Evolutionary conservation across 1,140 invertebrate genomes (phyloP).

Genomic region (Trachymyrmex cornetzi): DNA sequence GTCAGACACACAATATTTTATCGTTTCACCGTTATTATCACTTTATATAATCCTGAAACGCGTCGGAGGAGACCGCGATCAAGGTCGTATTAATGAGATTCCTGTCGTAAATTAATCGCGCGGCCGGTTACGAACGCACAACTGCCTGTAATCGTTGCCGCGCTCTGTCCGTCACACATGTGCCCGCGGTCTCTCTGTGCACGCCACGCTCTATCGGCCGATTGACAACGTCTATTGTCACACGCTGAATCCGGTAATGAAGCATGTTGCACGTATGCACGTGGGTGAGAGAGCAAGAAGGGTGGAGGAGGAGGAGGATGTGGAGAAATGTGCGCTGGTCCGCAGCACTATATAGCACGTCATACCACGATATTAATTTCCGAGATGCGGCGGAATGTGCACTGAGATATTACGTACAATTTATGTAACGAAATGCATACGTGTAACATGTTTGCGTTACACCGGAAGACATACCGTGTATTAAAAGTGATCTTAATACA

Average conservation of each 20-base stretch:
- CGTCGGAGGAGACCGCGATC: slow-evolving; percentile 5
- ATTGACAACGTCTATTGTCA: slow-evolving; percentile 60
- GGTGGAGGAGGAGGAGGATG: not conserved
- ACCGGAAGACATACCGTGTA: not conserved
- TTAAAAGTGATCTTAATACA: not conserved
- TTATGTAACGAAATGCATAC: slow-evolving; percentile 37
- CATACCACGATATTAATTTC: slow-evolving; percentile 48
- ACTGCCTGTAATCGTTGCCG: slow-evolving; percentile 18
- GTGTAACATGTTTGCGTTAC: not conserved
- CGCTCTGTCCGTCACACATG: not conserved
- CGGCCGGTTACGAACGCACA: not conserved
- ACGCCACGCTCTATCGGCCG: slow-evolving; percentile 44
- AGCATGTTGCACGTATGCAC: slow-evolving; percentile 33
- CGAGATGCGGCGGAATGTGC: slow-evolving; percentile 22
- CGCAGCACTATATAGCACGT: not conserved
- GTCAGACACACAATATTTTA: not conserved
- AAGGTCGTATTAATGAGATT: slow-evolving; percentile 46
- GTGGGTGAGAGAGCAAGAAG: slow-evolving; percentile 16
- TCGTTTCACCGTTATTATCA: not conserved
- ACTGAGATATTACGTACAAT: slow-evolving; percentile 32
- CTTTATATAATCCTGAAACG: slow-evolving; percentile 29
- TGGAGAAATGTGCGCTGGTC: slow-evolving; percentile 21
- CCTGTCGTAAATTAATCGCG: slow-evolving; percentile 40
- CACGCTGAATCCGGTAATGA: slow-evolving; percentile 59
- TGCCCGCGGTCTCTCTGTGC: slow-evolving; percentile 2